These are phyloP conservation scores for Pogonocichla stellata DNA, from an alignment of 2,113 vertebrate species.

Conservation along the genomic window DNA sequence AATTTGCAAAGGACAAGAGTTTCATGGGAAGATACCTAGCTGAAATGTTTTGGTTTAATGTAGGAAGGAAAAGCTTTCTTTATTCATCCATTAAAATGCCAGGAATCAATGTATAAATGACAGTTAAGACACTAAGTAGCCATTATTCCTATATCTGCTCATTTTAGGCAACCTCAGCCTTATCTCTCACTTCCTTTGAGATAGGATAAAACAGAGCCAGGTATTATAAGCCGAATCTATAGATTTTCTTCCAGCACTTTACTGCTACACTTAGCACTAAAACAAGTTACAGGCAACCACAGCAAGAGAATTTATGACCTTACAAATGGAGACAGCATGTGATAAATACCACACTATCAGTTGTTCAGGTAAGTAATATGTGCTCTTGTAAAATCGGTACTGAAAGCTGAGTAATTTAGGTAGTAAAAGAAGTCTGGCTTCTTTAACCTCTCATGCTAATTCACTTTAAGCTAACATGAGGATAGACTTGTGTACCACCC, in stretches of 20 bases:
- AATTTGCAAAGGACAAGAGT: neutral
- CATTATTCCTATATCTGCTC: conserved; percentile 38
- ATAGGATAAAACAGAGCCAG: conserved; percentile 33
- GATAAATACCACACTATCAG: conserved; percentile 44
- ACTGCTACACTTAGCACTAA: conserved; percentile 37
- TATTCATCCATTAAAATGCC: conserved; percentile 38
- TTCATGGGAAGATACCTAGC: neutral
- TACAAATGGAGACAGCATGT: conserved; percentile 45
- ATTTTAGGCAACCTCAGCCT: conserved; percentile 20
- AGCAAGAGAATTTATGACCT: conserved; percentile 48
- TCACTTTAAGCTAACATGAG: conserved; percentile 66
- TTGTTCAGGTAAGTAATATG: conserved; percentile 56
- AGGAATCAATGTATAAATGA: conserved; percentile 37
- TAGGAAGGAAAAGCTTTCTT: conserved; percentile 22
- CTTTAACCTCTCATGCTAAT: conserved; percentile 60
- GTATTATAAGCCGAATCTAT: conserved; percentile 34
- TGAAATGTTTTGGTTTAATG: neutral
- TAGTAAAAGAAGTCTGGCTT: conserved; percentile 60
- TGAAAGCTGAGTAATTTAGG: conserved; percentile 65
- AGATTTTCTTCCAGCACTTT: conserved; percentile 40
- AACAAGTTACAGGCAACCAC: conserved; percentile 16
- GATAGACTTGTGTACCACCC: conserved; percentile 40
- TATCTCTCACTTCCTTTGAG: conserved; percentile 51
- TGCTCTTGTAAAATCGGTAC: conserved; percentile 31
- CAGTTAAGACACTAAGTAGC: conserved; percentile 58